Base-by-base conservation (phyloP, 2,888 invertebrate species). In the Nomada fabriciana region DNA sequence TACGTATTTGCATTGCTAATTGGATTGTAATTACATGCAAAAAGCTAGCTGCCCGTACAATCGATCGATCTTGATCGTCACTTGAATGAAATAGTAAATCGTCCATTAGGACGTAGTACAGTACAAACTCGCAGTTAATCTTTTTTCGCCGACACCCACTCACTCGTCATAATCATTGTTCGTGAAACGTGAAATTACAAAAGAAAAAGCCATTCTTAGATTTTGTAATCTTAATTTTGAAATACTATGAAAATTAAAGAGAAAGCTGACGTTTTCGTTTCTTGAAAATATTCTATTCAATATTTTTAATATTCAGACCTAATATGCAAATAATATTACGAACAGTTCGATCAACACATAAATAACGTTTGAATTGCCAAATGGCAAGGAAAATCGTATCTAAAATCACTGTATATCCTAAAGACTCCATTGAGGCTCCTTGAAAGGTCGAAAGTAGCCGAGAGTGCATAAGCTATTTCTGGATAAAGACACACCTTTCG, bases 401-500 rank as follows among this genome's bases (percentile, higher is more conserved):
- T 65, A 59, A 69, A 68, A 71, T 69, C 57, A 53, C 43, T 23
- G 57, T 36, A 11, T 20, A 11, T 57, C 25, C 65, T 69, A 25
- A 47, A 65, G 63, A 50, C 57, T 59, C 57, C 42, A 74, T 71
- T 50, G 68, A 43, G 61, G 55, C 55, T 78, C 78, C 75, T 82
- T 72, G 83, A 82, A 82, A 82, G 83, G 82, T 82, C 76, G 83
- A 68, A 78, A 76, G 69, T 60, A 63, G 60, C 60, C 63, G 68
- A 42, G 75, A 80, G 42, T 74, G 53, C 67, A 53, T 71, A 63
- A 74, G 75, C 73, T 83, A 82, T 83, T 83, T 75, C 80, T 67
- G 55, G 70, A 80, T 83, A 84, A 83, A 83, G 84, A 80, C 84
- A 83, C 83, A 73, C 83, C 83, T 83, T 76, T 76, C 74, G 71